A percentile compares a stretch with the other conserved stretches of the same genome.
phyloP scores from a whole-genome alignment of 2,797 vertebrate species.

The Lepus townsendii region DNA sequence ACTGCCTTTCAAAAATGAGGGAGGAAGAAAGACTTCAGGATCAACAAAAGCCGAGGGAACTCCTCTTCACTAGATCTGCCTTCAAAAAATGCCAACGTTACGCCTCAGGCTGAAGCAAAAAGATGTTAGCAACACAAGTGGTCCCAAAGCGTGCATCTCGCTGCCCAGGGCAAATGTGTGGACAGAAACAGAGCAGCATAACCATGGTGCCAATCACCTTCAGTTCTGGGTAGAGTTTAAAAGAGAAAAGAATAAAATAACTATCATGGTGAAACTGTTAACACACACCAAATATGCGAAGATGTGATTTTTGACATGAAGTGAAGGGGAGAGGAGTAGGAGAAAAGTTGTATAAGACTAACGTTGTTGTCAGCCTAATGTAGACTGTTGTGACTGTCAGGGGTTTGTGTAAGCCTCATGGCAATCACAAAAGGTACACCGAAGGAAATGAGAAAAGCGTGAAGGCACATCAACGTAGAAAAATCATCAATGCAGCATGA shows the following conservation, averaged over 20 bases:
- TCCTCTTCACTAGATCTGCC: neutral
- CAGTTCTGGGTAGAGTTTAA: conserved; percentile 1
- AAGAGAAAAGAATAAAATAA: neutral
- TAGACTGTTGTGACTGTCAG: neutral
- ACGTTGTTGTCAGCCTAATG: neutral
- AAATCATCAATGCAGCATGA: neutral
- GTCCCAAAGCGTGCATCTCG: neutral
- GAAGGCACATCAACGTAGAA: neutral
- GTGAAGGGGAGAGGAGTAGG: neutral
- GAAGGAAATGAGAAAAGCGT: neutral
- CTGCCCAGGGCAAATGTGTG: neutral
- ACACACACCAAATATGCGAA: neutral
- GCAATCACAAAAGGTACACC: neutral
- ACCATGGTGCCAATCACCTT: neutral
- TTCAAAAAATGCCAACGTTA: neutral
- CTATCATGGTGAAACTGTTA: neutral
- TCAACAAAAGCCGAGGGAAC: neutral
- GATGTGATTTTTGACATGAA: conserved; percentile 27
- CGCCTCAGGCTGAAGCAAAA: neutral
- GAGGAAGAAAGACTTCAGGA: neutral
- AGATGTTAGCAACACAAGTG: neutral
- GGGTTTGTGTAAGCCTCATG: neutral
- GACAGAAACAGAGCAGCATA: neutral
- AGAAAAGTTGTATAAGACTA: neutral
- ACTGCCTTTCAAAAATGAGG: neutral